phyloP scores from a whole-genome alignment of 2,113 vertebrate species.

The Opisthocomus hoazin region DNA sequence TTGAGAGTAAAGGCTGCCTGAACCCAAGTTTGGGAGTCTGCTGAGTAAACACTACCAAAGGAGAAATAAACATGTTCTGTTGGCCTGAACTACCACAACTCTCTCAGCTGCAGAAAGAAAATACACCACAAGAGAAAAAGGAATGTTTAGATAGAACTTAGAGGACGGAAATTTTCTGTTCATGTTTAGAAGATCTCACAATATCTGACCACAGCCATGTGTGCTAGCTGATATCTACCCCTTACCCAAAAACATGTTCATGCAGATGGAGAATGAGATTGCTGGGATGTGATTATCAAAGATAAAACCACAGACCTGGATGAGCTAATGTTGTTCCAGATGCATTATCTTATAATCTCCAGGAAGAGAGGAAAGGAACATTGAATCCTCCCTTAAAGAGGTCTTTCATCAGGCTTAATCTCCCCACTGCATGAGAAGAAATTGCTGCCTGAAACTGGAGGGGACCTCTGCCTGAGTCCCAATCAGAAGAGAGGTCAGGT shows the following conservation, averaged over 20 bases:
- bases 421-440: neutral
- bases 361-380: conserved; percentile 48
- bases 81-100: conserved; percentile 37
- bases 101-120: conserved; percentile 56
- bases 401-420: neutral
- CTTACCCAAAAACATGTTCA: conserved; percentile 33
- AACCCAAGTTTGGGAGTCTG: conserved; percentile 9
- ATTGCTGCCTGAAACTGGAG: neutral
- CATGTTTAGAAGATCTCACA: conserved; percentile 55
- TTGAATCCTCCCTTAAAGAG: conserved; percentile 26
- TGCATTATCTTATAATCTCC: conserved; percentile 69
- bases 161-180: conserved; percentile 34
- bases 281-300: conserved; percentile 67
- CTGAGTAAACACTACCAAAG: conserved; percentile 46
- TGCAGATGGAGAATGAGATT: conserved; percentile 58
- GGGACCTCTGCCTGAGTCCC: neutral
- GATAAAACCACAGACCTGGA: conserved; percentile 65
- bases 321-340: conserved; percentile 71
- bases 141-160: conserved; percentile 46
- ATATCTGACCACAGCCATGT: conserved; percentile 44
- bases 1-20: conserved; percentile 23
- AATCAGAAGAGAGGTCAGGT: neutral
- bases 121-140: conserved; percentile 36
- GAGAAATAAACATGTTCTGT: conserved; percentile 62
- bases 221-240: conserved; percentile 7